These are phyloP conservation scores for Bombus haemorrhoidalis DNA, from an alignment of 1,140 invertebrate genomes.

Conservation along the genomic window DNA sequence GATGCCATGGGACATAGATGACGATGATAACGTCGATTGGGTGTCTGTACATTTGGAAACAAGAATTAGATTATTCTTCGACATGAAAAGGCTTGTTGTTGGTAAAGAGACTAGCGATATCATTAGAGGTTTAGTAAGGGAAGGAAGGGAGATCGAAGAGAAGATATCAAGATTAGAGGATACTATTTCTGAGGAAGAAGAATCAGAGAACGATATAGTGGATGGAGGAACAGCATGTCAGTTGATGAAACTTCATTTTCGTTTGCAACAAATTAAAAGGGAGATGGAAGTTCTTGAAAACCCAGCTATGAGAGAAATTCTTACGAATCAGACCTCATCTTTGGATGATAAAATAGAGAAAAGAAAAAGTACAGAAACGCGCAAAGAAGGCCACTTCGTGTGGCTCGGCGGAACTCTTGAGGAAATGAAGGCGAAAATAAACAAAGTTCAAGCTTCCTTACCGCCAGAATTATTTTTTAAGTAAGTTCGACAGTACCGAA, in stretches of 20 bases:
- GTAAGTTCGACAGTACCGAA: slow-evolving; percentile 58
- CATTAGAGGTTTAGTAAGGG: slow-evolving; percentile 83
- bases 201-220: slow-evolving; percentile 64
- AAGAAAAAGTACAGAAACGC: slow-evolving; percentile 61
- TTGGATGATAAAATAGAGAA: slow-evolving; percentile 65
- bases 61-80: slow-evolving; percentile 84
- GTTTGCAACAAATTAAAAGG: slow-evolving; percentile 84
- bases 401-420: slow-evolving; percentile 80
- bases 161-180: slow-evolving; percentile 81
- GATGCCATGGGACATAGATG: slow-evolving; percentile 86
- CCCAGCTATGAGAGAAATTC: slow-evolving; percentile 83
- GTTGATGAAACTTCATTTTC: slow-evolving; percentile 83
- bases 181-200: slow-evolving; percentile 80
- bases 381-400: slow-evolving; percentile 81
- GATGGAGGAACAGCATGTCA: slow-evolving; percentile 78
- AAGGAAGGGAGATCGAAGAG: slow-evolving; percentile 83
- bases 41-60: slow-evolving; percentile 82
- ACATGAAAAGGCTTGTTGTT: slow-evolving; percentile 83
- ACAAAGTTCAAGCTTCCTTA: slow-evolving; percentile 77
- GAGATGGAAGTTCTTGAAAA: slow-evolving; percentile 86
- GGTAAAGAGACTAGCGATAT: slow-evolving; percentile 82
- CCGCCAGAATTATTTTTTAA: slow-evolving; percentile 74
- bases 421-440: slow-evolving; percentile 80
- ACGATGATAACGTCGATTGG: slow-evolving; percentile 84
- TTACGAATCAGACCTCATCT: slow-evolving; percentile 73